Percentiles rank a stretch among this genome's conserved stretches.
phyloP scores from a whole-genome alignment of 2,888 invertebrate species.

The Trachelus tabidus region DNA sequence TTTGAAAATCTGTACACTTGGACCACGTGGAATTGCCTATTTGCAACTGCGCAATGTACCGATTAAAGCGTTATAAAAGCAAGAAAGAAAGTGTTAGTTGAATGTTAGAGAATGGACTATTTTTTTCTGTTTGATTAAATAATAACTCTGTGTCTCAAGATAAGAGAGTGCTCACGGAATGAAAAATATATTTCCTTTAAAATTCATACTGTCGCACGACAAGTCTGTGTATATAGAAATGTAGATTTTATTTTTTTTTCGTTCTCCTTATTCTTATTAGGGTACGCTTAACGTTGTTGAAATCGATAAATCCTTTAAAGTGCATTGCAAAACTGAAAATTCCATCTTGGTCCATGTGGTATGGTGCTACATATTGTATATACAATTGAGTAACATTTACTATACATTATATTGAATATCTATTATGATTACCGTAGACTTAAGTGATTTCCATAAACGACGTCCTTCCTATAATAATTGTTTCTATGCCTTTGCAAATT shows the following conservation, averaged over 20 bases:
- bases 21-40: background rate
- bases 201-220: no score
- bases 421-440: conserved; percentile 30
- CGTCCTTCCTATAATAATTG: conserved; percentile 50
- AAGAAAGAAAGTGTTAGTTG: background rate
- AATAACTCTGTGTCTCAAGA: background rate
- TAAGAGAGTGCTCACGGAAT: no score
- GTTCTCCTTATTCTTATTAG: background rate
- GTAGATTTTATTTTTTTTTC: background rate
- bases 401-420: conserved; percentile 43
- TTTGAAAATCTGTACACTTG: conserved; percentile 7
- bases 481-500: conserved; percentile 50
- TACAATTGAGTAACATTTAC: conserved; percentile 51
- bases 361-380: conserved; percentile 59
- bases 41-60: background rate
- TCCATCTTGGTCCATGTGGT: background rate
- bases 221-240: background rate
- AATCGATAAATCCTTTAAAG: background rate
- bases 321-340: background rate
- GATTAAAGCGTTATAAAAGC: background rate
- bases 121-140: background rate
- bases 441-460: conserved; percentile 41
- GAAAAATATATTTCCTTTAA: background rate
- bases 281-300: background rate
- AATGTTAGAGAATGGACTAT: background rate